Conservation (phyloP, 2,797 vertebrate species). For the Streptopelia turtur region DNA sequence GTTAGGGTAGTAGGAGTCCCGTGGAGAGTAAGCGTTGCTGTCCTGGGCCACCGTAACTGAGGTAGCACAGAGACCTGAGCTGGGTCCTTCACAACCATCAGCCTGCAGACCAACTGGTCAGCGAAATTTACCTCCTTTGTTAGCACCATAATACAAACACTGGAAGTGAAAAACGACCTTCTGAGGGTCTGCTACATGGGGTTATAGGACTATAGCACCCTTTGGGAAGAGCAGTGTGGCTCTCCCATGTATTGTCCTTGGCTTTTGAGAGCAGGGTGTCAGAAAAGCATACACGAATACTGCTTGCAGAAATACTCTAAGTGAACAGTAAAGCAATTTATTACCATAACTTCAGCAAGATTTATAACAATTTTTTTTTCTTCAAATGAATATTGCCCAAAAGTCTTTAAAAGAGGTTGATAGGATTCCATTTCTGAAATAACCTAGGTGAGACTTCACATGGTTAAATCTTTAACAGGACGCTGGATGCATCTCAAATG, state of each 20-base stretch:
- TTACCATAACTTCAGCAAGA: neutral
- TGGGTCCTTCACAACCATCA: neutral
- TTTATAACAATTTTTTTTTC: neutral
- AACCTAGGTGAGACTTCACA: neutral
- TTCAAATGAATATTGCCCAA: neutral
- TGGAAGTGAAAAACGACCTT: conserved; percentile 18
- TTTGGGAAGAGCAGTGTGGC: neutral
- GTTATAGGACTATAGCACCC: conserved; percentile 17
- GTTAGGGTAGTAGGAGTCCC: neutral
- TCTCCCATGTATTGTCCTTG: neutral
- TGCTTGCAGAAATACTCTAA: neutral
- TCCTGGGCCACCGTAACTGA: neutral
- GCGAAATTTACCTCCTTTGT: neutral
- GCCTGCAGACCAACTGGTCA: neutral
- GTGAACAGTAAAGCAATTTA: neutral
- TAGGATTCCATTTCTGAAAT: neutral
- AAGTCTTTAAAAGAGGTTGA: neutral
- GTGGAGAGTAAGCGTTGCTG: neutral
- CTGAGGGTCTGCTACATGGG: neutral
- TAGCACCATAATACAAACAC: conserved; percentile 3
- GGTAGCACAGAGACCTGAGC: neutral
- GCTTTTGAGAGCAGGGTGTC: neutral
- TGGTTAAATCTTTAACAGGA: neutral
- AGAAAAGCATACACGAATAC: neutral
- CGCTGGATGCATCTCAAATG: neutral